Base-by-base conservation (phyloP, 2,888 invertebrate genomes). In the Portevinia maculata region DNA sequence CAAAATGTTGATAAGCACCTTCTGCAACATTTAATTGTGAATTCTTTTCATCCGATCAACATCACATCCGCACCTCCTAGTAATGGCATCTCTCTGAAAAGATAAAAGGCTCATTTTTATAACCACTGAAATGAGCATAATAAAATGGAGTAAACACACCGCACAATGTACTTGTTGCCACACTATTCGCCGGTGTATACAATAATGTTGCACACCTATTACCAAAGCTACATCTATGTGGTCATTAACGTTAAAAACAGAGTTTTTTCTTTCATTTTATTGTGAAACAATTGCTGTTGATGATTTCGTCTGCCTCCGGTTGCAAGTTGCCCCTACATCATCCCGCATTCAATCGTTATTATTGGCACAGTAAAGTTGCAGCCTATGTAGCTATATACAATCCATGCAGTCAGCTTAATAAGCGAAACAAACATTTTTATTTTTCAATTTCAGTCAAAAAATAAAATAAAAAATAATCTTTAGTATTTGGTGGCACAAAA, bases 111-210 rank as follows among this genome's bases (percentile, higher is more conserved):
- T n/a, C 34, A 34, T 41, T 37, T 67, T 48, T 44, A 64, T 37
- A 37, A n/a, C 19, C 48, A 46, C 62, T 15, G 13, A 53, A 53
- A 73, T 73, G 55, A 48, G 52, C 8, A 21, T 39, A 46, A 52
- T 74, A 50, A 70, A 64, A 53, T 48, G 50, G 34, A 19, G 48
- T 64, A 59, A 64, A 59, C 32, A 52, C 59, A 65, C 81, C 81
- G 37, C 81, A 74, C 64, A 76, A 81, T 65, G 52, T 52, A 83
- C 83, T 83, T 83, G 83, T 83, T 83, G 81, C 76, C 81, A 83
- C 81, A 65, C 53, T 28, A 57, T 81, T 52, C 21, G 48, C 53
- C 57, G 9, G 19, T 50, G 39, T 44, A 32, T 48, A 57, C 41
- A 57, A 32, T 44, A 46, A 71, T 79, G 75, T 81, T 76, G 74